Percentiles rank a stretch among this genome's conserved stretches.
phyloP scores from a whole-genome alignment of 1,140 invertebrate species.

The Drosophila ficusphila region DNA sequence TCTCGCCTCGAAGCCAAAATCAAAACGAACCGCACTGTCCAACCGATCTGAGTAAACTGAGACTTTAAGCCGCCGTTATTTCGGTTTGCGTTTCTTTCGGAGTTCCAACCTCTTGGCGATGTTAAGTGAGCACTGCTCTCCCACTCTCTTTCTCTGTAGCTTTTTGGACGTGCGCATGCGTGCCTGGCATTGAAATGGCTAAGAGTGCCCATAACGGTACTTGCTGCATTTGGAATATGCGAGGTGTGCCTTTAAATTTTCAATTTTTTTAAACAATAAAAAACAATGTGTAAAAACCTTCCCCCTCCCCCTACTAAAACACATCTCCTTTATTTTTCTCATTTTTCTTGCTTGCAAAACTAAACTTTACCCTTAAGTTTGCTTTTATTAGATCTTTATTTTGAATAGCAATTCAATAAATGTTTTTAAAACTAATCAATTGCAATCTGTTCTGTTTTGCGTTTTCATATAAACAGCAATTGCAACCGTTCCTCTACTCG shows the following conservation, averaged over 20 bases:
- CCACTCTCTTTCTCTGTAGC: background rate
- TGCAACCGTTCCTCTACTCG: conserved; percentile 50
- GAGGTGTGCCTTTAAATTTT: conserved; percentile 4
- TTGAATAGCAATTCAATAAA: conserved; percentile 65
- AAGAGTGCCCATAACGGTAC: conserved; percentile 34
- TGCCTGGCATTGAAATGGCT: conserved; percentile 49
- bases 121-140: conserved; percentile 17
- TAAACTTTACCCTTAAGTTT: conserved; percentile 70
- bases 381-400: conserved; percentile 61
- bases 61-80: conserved; percentile 31
- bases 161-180: conserved; percentile 28
- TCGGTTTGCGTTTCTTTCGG: conserved; percentile 22
- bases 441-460: conserved; percentile 44
- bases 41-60: conserved; percentile 50
- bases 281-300: too few relatives aligned
- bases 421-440: conserved; percentile 75
- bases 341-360: conserved; percentile 71
- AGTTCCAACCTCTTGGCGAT: background rate
- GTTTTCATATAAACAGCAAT: conserved; percentile 32
- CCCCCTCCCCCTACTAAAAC: conserved; percentile 26
- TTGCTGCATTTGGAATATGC: conserved; percentile 5
- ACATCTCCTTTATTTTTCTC: conserved; percentile 20
- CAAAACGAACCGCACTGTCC: conserved; percentile 36
- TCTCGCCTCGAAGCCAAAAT: conserved; percentile 9
- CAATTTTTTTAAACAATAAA: background rate